Conservation (phyloP, 1,140 invertebrate species). For the Drosophila pectinifera region DNA sequence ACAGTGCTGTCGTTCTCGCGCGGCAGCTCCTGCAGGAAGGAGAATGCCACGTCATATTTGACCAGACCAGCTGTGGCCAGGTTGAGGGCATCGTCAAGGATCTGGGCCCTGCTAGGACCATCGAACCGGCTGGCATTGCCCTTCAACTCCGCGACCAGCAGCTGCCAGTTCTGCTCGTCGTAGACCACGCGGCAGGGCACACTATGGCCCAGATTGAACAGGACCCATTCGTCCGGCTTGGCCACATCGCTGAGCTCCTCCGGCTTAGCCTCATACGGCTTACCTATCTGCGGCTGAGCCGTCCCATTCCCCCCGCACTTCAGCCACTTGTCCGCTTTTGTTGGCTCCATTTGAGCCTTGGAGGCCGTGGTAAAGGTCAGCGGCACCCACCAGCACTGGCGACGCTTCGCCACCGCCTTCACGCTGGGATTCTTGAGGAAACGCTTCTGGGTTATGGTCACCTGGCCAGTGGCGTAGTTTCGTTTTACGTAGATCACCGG, state of each 20-base stretch:
- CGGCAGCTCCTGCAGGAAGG: background rate
- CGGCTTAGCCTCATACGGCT: too few species aligned
- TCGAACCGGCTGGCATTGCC: slow-evolving; percentile 1
- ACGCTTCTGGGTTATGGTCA: background rate
- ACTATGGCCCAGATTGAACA: slow-evolving; percentile 2
- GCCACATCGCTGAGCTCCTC: slow-evolving; percentile 5
- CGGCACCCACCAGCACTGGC: slow-evolving; percentile 6
- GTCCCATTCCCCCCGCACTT: background rate
- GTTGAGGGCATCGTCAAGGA: slow-evolving; percentile 5
- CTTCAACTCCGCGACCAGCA: background rate
- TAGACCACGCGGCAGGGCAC: slow-evolving; percentile 15
- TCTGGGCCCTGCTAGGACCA: slow-evolving; percentile 4
- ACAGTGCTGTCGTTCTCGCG: slow-evolving; percentile 9
- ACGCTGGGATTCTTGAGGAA: slow-evolving; percentile 6
- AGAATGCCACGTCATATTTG: slow-evolving; percentile 4
- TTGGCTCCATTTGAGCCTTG: background rate
- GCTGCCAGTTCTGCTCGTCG: slow-evolving; percentile 15
- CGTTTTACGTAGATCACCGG: background rate
- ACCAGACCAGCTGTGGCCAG: slow-evolving; percentile 9
- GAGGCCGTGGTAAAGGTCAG: slow-evolving; percentile 3
- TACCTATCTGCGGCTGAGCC: background rate
- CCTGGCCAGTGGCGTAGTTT: background rate
- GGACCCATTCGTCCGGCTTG: background rate
- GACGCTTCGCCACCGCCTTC: background rate
- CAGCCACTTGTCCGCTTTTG: slow-evolving; percentile 12